Percentiles rank a stretch among this genome's conserved stretches.
Evolutionary conservation across 2,797 vertebrate species (phyloP).

Genomic region (Synaphobranchus kaupii): DNA sequence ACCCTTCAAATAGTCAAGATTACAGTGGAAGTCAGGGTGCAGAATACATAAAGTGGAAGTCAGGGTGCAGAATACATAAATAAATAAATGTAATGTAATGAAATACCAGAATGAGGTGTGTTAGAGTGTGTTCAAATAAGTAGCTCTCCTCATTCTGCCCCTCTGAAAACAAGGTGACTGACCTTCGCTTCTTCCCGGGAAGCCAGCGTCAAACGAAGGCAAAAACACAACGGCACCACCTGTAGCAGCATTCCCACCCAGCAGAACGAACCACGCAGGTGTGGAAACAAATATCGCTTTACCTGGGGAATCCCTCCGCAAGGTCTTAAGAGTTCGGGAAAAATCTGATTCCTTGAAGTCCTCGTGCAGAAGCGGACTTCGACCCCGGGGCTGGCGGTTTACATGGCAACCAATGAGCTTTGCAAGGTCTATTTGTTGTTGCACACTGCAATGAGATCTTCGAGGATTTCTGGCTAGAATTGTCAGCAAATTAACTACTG

Average conservation of each 20-base stretch:
- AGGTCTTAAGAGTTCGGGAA: background rate
- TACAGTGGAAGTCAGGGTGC: background rate
- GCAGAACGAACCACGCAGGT: background rate
- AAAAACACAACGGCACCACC: background rate
- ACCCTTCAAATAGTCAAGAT: background rate
- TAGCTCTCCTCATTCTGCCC: background rate
- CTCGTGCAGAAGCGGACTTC: constrained; percentile 56
- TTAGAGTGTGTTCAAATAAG: background rate
- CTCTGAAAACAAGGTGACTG: background rate
- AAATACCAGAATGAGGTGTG: background rate
- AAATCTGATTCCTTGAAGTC: background rate
- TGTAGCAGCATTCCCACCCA: background rate
- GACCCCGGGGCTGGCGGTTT: constrained; percentile 40
- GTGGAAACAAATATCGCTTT: background rate
- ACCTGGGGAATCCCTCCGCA: background rate
- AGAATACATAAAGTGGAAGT: background rate
- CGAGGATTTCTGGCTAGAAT: background rate
- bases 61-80: background rate
- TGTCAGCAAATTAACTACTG: background rate
- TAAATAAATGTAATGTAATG: too few relatives aligned
- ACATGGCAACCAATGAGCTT: constrained; percentile 42
- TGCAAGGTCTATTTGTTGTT: background rate
- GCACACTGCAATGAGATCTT: background rate
- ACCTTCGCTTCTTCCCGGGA: constrained; percentile 4
- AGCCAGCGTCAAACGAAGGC: background rate